Percentiles rank a stretch among this genome's conserved stretches.
Evolutionary conservation across 2,113 vertebrate species (phyloP).

Genomic region (Cryptoleucopteryx plumbea): DNA sequence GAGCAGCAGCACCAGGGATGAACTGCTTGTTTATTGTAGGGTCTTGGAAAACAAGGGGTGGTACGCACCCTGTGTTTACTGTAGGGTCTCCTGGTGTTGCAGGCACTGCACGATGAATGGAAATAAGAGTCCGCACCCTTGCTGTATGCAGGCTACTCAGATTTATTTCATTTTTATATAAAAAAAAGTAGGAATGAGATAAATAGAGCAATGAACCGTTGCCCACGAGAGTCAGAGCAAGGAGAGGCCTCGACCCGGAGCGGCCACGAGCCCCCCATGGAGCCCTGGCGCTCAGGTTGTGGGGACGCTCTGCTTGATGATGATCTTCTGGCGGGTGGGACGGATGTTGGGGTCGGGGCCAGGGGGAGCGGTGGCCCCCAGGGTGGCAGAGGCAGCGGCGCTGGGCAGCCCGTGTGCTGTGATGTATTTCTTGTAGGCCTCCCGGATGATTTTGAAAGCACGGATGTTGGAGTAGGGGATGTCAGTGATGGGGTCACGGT

Average conservation of each 20-base stretch:
- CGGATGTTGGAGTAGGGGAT: constrained; percentile 89
- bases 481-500: constrained; percentile 93
- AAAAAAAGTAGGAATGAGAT: not conserved
- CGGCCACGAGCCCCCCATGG: accelerated
- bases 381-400: constrained; percentile 64
- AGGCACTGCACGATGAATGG: accelerated
- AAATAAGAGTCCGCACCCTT: not conserved
- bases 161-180: not conserved
- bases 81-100: too few relatives aligned
- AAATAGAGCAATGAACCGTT: not conserved
- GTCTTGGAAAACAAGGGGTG: not conserved
- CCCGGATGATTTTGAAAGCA: constrained; percentile 93
- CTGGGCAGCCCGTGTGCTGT: constrained; percentile 89
- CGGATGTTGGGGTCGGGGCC: constrained; percentile 55
- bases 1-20: not conserved
- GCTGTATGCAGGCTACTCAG: accelerated
- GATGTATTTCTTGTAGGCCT: constrained; percentile 93
- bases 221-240: accelerated
- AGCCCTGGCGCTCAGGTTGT: not conserved
- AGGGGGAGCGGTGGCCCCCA: not conserved
- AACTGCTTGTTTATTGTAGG: not conserved
- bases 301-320: constrained; percentile 76
- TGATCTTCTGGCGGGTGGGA: constrained; percentile 81
- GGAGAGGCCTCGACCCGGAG: not conserved
- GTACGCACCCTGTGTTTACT: accelerated